These are phyloP conservation scores for Entelurus aequoreus DNA, from an alignment of 2,113 vertebrate species.

Conservation along the genomic window DNA sequence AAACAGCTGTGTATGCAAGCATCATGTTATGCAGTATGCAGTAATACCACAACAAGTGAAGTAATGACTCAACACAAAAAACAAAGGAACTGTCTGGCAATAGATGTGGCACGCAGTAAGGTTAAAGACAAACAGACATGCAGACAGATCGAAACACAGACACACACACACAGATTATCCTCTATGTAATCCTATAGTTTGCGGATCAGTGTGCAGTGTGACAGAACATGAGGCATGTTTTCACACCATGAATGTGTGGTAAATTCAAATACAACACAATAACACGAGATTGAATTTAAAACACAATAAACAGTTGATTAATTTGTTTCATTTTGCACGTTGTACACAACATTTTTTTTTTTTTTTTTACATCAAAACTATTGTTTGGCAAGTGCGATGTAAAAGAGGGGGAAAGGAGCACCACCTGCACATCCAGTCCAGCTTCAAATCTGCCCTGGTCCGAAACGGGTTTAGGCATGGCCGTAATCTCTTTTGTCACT, in stretches of 20 bases:
- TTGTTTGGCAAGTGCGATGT: neutral
- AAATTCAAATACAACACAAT: no score
- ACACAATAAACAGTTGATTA: no score
- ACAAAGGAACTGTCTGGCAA: neutral
- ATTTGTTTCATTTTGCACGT: no score
- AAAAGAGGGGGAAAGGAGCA: neutral
- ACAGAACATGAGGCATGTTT: constrained; percentile 41
- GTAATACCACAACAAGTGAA: constrained; percentile 30
- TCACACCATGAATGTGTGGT: constrained; percentile 37
- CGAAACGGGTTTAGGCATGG: constrained; percentile 46
- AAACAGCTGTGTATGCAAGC: no score
- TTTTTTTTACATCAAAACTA: no score
- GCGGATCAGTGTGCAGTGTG: constrained; percentile 52
- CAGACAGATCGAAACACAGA: constrained; percentile 21
- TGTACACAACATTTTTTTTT: no score
- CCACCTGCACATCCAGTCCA: constrained; percentile 7
- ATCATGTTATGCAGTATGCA: neutral
- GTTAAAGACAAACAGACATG: constrained; percentile 10
- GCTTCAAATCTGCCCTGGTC: constrained; percentile 33
- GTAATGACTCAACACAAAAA: constrained; percentile 28
- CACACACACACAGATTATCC: constrained; percentile 61
- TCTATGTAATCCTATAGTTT: constrained; percentile 58
- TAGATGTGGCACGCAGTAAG: constrained; percentile 10
- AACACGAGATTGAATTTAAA: no score
- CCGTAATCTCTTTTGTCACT: constrained; percentile 62